Base-by-base conservation (phyloP, 2,113 vertebrate genomes). In the Gavialis gangeticus region DNA sequence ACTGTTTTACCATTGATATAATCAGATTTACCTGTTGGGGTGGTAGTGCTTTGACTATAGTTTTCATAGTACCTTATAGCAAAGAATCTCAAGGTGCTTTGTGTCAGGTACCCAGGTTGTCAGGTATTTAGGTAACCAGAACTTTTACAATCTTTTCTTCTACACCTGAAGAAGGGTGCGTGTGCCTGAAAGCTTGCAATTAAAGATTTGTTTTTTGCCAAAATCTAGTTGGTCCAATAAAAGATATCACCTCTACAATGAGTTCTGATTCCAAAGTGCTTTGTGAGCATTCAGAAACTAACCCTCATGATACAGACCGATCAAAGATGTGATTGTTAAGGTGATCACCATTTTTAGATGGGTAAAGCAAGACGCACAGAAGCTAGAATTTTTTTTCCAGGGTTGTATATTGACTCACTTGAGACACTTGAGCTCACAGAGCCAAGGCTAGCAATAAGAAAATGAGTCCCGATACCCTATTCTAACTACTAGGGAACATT, bases 371-470 rank as follows among this genome's bases (percentile, higher is more conserved):
- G 21, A 27, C 22, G 22, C 12, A 14, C 21, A 27, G 67, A 75
- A 5, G 27, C 30, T 34, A 73, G 46, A 73, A n/a, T 69, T 18
- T 25, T 16, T 46, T 58, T 85, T 82, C 56, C 56, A 87, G 13
- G 17, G 5, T 16, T 11, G 18, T 12, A 10, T 15, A 64, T 57
- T 46, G 46, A 46, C 46, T 46, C 34, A 46, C 69, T 73, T 1
- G 17, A 34, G 34, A 34, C 34, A 34, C 34, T 34, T 34, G 34
- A 34, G 34, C 34, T 34, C 34, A 34, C 25, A 87, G 66, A 86
- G 16, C 5, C n/a, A 93, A 57, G 90, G 95, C 66, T 56, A 92
- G 34, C 3, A 87, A 75, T 58, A 62, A 84, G 88, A 93, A 55
- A 58, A 76, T 63, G 69, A 22, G 12, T 73, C 34, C 67, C 19